Evolutionary conservation across 2,113 vertebrate genomes (phyloP), one percentile per base, ranked within the genome.

Genomic region (Oxygymnocypris stewartii): DNA sequence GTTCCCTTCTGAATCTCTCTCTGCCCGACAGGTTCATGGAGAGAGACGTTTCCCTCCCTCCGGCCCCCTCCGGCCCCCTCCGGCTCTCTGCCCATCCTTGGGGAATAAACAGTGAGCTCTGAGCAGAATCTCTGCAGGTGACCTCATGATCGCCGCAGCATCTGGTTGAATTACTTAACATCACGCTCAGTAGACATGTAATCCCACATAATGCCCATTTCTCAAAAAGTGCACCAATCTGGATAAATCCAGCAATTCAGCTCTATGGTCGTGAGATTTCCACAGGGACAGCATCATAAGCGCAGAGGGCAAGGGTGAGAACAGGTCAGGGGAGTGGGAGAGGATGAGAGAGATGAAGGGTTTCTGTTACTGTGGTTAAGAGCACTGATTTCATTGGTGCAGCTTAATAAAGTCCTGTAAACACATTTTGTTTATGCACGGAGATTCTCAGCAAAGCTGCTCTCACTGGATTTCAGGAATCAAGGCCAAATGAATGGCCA

Each of bases 161-260:
- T 95, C 95, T 95, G 95, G 87, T 93, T 92, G 91, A 95, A 95
- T 95, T 94, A 94, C 93, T 96, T 94, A 93, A 94, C 92, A 91
- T 93, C 91, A 92, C 93, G 85, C 93, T 93, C 92, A 91, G 90
- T 92, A 92, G 93, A 92, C 93, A 89, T 94, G 95, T 95, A 95
- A 96, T 95, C 94, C 87, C 83, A 92, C 93, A 94, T 95, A 95
- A 96, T 95, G 94, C 93, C 93, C 89, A 67, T 93, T 94, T 94
- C 92, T 91, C 91, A 90, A 82, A 90, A 94, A 95, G 94, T 93
- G 91, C 93, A 94, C 89, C 94, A 95, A 95, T 95, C 94, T 94
- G 92, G 93, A 93, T 95, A 92, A 94, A 89, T 57, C 57, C 54
- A 51, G 63, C 84, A 86, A 95, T 93, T 93, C 89, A 92, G 92